Base-by-base conservation (phyloP, 2,797 vertebrate species). In the Myotis pilosus region DNA sequence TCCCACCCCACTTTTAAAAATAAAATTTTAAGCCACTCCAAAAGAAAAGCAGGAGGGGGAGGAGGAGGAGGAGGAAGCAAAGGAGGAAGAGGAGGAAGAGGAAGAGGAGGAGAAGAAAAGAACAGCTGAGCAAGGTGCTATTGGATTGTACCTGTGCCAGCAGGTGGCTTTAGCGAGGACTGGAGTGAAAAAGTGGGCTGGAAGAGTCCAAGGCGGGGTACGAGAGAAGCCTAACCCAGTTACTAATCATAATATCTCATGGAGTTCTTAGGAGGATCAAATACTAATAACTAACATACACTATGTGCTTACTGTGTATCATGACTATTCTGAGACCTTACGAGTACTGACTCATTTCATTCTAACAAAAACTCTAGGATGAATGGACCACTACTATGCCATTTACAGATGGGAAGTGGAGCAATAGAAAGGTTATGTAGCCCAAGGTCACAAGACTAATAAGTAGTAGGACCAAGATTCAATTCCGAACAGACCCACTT, bases 401-500 rank as follows among this genome's bases (percentile, higher is more conserved):
- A 78, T 72, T 81, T 78, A 62, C 23, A 55, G 49, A 86, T 19
- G 72, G 8, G 71, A 49, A 72, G 64, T 1, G 53, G 75, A 94
- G 66, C 55, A 57, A 69, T 11, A 44, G 49, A 75, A 71, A 92
- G 25, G 36, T 64, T 80, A 66, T 33, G 30, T 86, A 75, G 38
- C 33, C 41, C 38, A 51, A 87, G 41, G 28, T 71, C 33, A 38
- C 68, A 72, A 79, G 87, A 66, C 28, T 41, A 81, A 25, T 47
- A 69, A 41, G 9, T 4, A 30, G 19, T 41, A 69, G 23, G 47
- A 44, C 20, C 47, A 75, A 36, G 68, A 87, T 84, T 92, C 66
- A 87, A 20, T 75, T 75, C 36, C 53, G 75, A 82, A 44, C 11
- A 80, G 82, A 91, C 87, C 33, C 71, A 62, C 57, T 41, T 53